These are phyloP conservation scores for Eretmocerus hayati DNA, from an alignment of 2,888 invertebrate genomes.

Conservation along the genomic window DNA sequence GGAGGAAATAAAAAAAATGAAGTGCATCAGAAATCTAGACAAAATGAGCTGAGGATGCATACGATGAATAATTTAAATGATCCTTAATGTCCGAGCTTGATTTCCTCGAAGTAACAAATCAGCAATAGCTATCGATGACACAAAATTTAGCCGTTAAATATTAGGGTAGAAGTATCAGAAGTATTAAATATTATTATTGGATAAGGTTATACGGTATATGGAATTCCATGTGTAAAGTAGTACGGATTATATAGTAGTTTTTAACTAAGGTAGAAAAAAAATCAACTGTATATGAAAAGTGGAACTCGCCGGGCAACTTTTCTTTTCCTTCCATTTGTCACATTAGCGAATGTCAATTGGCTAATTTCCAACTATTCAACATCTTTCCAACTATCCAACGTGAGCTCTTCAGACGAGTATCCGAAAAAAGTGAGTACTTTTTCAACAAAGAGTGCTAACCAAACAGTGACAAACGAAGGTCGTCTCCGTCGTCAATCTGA, in stretches of 20 bases:
- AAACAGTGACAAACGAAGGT: constrained; percentile 37
- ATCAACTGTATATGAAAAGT: constrained; percentile 36
- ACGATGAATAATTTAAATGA: constrained; percentile 13
- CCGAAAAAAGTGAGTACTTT: too few relatives aligned
- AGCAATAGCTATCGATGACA: constrained; percentile 40
- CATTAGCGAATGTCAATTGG: neutral
- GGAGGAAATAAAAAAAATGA: constrained; percentile 14
- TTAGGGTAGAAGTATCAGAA: constrained; percentile 29
- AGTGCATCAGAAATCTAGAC: neutral
- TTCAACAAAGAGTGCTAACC: constrained; percentile 38
- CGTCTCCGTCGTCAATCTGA: constrained; percentile 37
- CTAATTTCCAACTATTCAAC: neutral
- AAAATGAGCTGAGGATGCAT: constrained; percentile 13
- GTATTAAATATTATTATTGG: constrained; percentile 28
- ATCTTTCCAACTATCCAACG: neutral
- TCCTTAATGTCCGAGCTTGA: constrained; percentile 17
- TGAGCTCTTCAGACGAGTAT: constrained; percentile 19
- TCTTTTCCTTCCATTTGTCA: neutral
- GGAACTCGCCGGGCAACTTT: constrained; percentile 22
- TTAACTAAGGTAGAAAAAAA: constrained; percentile 40
- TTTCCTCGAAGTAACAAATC: constrained; percentile 28
- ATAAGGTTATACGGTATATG: constrained; percentile 29
- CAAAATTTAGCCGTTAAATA: constrained; percentile 34
- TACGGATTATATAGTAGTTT: constrained; percentile 38
- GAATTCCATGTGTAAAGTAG: constrained; percentile 34